phyloP scores from a whole-genome alignment of 2,113 vertebrate genomes.

The Pogonocichla stellata region DNA sequence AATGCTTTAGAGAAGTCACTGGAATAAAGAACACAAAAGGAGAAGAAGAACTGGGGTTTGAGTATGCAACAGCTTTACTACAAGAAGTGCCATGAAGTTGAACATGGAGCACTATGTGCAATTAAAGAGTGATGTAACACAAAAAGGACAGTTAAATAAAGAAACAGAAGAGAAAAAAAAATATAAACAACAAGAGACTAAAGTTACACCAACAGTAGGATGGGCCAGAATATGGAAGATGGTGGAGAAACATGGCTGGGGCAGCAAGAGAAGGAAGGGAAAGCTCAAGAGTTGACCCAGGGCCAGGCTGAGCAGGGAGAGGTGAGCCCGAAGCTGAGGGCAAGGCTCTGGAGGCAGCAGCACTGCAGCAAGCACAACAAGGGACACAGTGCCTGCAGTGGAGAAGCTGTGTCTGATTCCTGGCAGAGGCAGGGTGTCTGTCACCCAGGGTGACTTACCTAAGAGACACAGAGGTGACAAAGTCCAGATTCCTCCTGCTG shows the following conservation, averaged over 20 bases:
- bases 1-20: neutral
- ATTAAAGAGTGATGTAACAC: neutral
- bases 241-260: neutral
- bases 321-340: neutral
- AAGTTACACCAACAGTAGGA: neutral
- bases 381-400: accelerated
- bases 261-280: neutral
- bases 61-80: neutral
- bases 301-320: neutral
- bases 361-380: neutral
- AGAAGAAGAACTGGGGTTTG: neutral
- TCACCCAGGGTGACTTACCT: neutral
- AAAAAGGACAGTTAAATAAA: neutral
- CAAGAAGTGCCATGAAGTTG: neutral
- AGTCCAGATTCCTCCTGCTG: neutral
- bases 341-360: neutral
- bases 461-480: neutral
- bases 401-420: neutral
- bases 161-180: neutral
- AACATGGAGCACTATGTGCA: accelerated
- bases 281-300: neutral
- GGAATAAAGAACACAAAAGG: neutral
- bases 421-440: neutral
- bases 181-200: neutral
- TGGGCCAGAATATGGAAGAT: neutral